These are phyloP conservation scores for Anastrepha obliqua DNA, from an alignment of 1,140 invertebrate species.

Conservation along the genomic window DNA sequence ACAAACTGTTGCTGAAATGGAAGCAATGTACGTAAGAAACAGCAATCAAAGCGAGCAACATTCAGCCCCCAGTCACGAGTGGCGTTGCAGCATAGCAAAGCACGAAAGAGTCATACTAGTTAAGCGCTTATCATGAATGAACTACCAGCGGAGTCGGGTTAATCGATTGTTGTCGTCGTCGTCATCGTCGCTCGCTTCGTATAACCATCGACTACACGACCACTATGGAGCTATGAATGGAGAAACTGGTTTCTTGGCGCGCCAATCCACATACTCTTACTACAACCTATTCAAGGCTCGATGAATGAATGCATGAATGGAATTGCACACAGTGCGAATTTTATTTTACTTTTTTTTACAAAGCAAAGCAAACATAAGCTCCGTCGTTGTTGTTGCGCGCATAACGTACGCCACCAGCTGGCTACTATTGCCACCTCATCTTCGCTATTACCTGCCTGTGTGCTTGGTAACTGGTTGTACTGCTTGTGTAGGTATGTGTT, in stretches of 20 bases:
- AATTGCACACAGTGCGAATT: background rate
- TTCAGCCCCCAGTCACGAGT: background rate
- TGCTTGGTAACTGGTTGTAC: background rate
- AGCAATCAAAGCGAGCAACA: background rate
- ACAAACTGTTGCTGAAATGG: no score
- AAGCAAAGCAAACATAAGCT: background rate
- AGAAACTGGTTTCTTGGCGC: slow-evolving; percentile 21
- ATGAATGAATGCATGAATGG: background rate
- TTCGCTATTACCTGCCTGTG: background rate
- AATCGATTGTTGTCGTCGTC: background rate
- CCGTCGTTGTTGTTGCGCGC: background rate
- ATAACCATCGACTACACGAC: background rate
- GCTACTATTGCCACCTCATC: background rate
- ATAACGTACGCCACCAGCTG: background rate
- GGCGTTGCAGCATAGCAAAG: background rate
- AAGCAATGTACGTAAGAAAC: background rate
- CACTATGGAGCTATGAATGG: slow-evolving; percentile 30
- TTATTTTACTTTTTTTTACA: background rate
- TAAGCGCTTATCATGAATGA: slow-evolving; percentile 16
- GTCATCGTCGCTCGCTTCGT: background rate
- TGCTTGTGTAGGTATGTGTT: background rate
- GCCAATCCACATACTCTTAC: background rate
- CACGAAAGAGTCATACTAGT: background rate
- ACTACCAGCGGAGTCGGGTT: background rate
- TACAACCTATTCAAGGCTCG: background rate